Evolutionary conservation across 2,797 vertebrate species (phyloP), one percentile per base, ranked within the genome.

Genomic region (Taenioides sp.): DNA sequence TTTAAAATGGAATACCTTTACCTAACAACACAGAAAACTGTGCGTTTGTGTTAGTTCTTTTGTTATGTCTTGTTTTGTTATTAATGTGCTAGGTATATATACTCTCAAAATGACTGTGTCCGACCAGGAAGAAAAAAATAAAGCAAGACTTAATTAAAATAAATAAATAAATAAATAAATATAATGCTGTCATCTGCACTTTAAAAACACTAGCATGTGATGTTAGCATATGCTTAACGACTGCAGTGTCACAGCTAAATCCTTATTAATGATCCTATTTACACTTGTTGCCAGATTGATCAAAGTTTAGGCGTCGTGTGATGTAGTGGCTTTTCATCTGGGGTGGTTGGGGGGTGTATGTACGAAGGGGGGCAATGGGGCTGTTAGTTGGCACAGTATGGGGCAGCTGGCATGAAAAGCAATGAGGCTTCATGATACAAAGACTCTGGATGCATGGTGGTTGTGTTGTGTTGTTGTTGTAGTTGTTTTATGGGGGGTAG

Each of bases 181-280:
- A 28, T 28, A 1, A 28, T 28, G 4, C 43, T 47, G 43, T 47
- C 43, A 5, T 16, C 1, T 4, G 4, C 43, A 47, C 43, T 47
- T 40, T 47, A 47, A 47, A 47, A 47, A 47, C 16, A 16, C 43
- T 1, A 16, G 43, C 14, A 17, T 17, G 43, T 16, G 40, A 28
- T 86, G 85, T 89, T 81, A 86, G 80, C 23, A 25, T 84, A 80
- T 72, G 69, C 76, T 84, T 92, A 90, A 92, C 90, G 80, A 60
- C 70, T 62, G 84, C 88, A 86, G 88, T 72, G 74, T 86, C 87
- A 82, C 77, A 81, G 83, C 80, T 92, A 92, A 93, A 90, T 88
- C 86, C 81, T 71, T 79, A 89, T 86, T 93, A 94, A 93, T 93
- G 90, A 94, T 91, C 88, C 88, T 84, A 90, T 90, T 93, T 92